A percentile compares a stretch with the other conserved stretches of the same genome.
phyloP scores from a whole-genome alignment of 1,140 invertebrate species.

The Reticulitermes speratus region DNA sequence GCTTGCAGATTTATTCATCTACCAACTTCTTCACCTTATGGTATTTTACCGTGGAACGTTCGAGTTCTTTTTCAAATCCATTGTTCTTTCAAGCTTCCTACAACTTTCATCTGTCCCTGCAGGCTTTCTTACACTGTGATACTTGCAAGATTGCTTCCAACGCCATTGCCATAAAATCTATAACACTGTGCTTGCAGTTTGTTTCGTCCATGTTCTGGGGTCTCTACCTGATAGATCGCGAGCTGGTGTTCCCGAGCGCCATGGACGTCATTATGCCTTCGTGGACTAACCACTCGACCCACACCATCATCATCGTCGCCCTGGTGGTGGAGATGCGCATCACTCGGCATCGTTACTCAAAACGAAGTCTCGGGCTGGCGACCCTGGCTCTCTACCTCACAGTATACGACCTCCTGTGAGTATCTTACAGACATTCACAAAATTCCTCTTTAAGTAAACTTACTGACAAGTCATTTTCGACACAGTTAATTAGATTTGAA shows the following conservation, averaged over 20 bases:
- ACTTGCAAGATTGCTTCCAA: neutral
- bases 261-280: constrained; percentile 61
- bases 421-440: neutral
- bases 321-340: constrained; percentile 49
- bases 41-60: no score
- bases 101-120: neutral
- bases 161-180: neutral
- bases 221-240: constrained; percentile 63
- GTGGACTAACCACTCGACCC: constrained; percentile 70
- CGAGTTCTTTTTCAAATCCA: neutral
- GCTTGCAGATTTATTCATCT: no score
- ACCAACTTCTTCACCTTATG: no score
- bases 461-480: no score
- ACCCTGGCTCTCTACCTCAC: constrained; percentile 18
- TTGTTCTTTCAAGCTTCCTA: neutral
- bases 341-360: constrained; percentile 31
- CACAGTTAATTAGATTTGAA: no score
- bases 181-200: constrained; percentile 50
- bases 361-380: neutral
- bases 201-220: constrained; percentile 66
- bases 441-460: no score
- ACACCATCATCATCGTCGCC: constrained; percentile 54
- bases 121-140: neutral
- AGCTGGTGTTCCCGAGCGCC: constrained; percentile 63
- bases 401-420: constrained; percentile 16